A percentile compares a stretch with the other conserved stretches of the same genome.
Evolutionary conservation across 2,888 invertebrate species (phyloP).

Genomic region (Ommatoiulus sabulosus): DNA sequence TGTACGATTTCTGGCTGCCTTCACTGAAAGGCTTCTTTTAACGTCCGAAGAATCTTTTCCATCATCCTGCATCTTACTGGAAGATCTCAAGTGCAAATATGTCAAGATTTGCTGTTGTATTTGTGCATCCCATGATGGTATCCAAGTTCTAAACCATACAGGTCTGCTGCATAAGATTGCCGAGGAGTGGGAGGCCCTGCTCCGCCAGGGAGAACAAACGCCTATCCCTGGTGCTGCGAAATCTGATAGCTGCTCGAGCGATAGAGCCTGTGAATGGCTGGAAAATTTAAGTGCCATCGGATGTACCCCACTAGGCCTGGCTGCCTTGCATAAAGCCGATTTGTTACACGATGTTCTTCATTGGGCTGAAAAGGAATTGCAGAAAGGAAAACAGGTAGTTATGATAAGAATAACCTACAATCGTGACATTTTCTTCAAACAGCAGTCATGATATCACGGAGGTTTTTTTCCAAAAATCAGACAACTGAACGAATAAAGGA

Average conservation of each 20-base stretch:
- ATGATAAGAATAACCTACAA: background rate
- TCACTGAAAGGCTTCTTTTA: conserved; percentile 27
- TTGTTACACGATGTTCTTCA: conserved; percentile 40
- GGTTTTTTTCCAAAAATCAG: too few relatives aligned
- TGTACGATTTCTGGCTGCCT: background rate
- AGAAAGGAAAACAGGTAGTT: background rate
- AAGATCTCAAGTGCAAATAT: conserved; percentile 11
- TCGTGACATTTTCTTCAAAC: too few relatives aligned
- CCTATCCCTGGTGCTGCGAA: conserved; percentile 25
- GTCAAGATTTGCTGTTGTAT: conserved; percentile 44
- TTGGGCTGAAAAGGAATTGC: conserved; percentile 44
- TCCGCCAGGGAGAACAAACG: conserved; percentile 11
- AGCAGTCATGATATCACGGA: too few relatives aligned
- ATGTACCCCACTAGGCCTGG: conserved; percentile 32
- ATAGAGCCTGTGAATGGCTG: background rate
- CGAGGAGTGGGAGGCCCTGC: conserved; percentile 48
- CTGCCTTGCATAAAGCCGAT: conserved; percentile 30
- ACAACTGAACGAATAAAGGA: too few relatives aligned
- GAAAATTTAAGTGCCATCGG: background rate
- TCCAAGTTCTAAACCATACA: background rate
- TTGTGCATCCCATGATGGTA: conserved; percentile 9
- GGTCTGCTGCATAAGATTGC: conserved; percentile 20
- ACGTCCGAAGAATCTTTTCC: background rate
- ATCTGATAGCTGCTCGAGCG: background rate
- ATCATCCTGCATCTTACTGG: background rate